Percentiles rank a stretch among this genome's conserved stretches.
Evolutionary conservation across 2,888 invertebrate genomes (phyloP).

Genomic region (Ophion slaviceki): DNA sequence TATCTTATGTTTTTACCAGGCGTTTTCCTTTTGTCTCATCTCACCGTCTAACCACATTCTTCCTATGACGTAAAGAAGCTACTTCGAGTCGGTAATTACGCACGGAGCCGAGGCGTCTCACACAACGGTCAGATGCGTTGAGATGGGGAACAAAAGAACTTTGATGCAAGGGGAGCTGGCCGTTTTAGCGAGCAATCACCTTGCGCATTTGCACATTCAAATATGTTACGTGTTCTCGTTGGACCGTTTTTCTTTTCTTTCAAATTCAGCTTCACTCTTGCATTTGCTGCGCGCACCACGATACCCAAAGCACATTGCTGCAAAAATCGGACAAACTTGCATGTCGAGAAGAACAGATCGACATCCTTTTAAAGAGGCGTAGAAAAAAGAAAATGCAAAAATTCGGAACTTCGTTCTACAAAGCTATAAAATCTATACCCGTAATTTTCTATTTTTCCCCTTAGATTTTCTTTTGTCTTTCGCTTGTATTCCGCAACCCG

Average conservation of each 20-base stretch:
- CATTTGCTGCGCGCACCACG: background rate
- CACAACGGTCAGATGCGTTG: slow-evolving; percentile 50
- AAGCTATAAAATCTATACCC: slow-evolving; percentile 69
- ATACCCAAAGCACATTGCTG: no score
- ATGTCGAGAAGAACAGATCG: background rate
- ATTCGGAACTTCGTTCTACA: slow-evolving; percentile 62
- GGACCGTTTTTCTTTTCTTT: slow-evolving; percentile 14
- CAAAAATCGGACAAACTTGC: no score
- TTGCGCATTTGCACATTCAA: slow-evolving; percentile 46
- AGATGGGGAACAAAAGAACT: slow-evolving; percentile 33
- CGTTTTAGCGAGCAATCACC: slow-evolving; percentile 50
- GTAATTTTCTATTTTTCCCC: slow-evolving; percentile 55
- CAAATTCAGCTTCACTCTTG: slow-evolving; percentile 1
- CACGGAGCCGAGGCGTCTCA: slow-evolving; percentile 58
- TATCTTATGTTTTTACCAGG: slow-evolving; percentile 65
- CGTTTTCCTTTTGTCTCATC: slow-evolving; percentile 48
- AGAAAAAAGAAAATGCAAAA: slow-evolving; percentile 22
- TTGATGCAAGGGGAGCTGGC: slow-evolving; percentile 61
- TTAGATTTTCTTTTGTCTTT: slow-evolving; percentile 17
- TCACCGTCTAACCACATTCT: slow-evolving; percentile 54
- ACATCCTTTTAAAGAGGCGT: background rate
- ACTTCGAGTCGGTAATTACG: slow-evolving; percentile 59
- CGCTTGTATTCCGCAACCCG: slow-evolving; percentile 14
- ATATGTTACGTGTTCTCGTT: slow-evolving; percentile 22
- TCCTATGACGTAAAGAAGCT: slow-evolving; percentile 60